Percentiles rank a stretch among this genome's conserved stretches.
These are phyloP conservation scores for Busseola fusca DNA, from an alignment of 2,888 invertebrate species.

Conservation along the genomic window DNA sequence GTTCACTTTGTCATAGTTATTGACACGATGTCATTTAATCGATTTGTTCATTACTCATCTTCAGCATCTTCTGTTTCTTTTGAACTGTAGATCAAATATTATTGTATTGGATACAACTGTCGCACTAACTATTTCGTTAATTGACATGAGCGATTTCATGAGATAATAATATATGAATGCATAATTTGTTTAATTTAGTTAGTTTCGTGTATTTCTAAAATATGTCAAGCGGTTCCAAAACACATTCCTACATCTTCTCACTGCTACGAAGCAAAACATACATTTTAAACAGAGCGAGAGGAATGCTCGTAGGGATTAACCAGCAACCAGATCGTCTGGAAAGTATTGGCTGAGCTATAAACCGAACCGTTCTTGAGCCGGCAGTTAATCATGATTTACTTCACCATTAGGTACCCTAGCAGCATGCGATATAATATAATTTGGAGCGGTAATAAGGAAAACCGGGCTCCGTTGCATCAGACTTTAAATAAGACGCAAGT, in stretches of 20 bases:
- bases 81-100: conserved; percentile 28
- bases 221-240: conserved; percentile 12
- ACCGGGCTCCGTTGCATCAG: conserved; percentile 44
- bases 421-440: conserved; percentile 52
- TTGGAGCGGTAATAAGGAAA: conserved; percentile 64
- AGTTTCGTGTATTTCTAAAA: conserved; percentile 6
- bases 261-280: conserved; percentile 14
- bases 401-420: conserved; percentile 42
- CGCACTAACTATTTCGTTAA: conserved; percentile 12
- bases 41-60: conserved; percentile 24
- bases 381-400: conserved; percentile 62
- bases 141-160: conserved; percentile 5
- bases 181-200: neutral
- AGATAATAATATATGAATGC: conserved; percentile 6
- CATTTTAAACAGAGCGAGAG: conserved; percentile 32
- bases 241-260: conserved; percentile 18
- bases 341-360: conserved; percentile 52
- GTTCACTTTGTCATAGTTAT: conserved; percentile 30
- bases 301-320: conserved; percentile 35
- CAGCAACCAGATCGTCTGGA: conserved; percentile 33
- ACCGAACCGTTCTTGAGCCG: conserved; percentile 44
- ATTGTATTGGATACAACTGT: conserved; percentile 9
- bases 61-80: conserved; percentile 17
- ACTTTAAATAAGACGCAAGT: conserved; percentile 21
- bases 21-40: conserved; percentile 24